phyloP scores from a whole-genome alignment of 2,113 vertebrate genomes.

The Limanda limanda region DNA sequence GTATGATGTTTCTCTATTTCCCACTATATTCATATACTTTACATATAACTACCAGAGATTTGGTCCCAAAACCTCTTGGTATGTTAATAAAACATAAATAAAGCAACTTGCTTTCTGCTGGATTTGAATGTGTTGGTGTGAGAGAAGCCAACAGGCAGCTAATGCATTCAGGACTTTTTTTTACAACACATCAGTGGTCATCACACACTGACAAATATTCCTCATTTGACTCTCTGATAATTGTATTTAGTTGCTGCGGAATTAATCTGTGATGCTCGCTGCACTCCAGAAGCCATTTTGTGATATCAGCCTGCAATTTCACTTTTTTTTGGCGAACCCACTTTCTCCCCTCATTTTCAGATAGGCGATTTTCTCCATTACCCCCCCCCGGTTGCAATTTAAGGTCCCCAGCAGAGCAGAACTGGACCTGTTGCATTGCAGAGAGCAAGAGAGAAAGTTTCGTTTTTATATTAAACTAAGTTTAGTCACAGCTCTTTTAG shows the following conservation, averaged over 20 bases:
- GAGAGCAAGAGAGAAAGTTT: neutral
- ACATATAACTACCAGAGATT: too few species aligned
- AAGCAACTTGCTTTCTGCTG: too few species aligned
- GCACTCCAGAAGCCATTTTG: slow-evolving; percentile 2
- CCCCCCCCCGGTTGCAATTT: neutral
- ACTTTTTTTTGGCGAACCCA: neutral
- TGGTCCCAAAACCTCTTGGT: too few species aligned
- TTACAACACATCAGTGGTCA: neutral
- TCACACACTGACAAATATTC: neutral
- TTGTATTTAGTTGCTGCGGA: neutral
- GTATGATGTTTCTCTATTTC: too few species aligned
- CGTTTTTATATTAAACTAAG: neutral
- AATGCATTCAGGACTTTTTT: slow-evolving; percentile 1
- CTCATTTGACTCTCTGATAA: slow-evolving; percentile 1
- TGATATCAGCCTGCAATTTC: neutral
- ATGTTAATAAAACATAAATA: too few species aligned
- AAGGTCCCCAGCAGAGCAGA: neutral
- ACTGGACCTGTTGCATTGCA: neutral
- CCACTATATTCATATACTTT: too few species aligned
- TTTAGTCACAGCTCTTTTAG: neutral
- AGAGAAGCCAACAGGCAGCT: neutral
- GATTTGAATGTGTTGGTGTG: neutral
- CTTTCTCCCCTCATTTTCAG: slow-evolving; percentile 1
- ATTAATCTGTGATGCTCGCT: slow-evolving; percentile 3
- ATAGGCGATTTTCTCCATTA: slow-evolving; percentile 4